Conservation (phyloP, 2,888 invertebrate genomes). For the Buathra laborator region DNA sequence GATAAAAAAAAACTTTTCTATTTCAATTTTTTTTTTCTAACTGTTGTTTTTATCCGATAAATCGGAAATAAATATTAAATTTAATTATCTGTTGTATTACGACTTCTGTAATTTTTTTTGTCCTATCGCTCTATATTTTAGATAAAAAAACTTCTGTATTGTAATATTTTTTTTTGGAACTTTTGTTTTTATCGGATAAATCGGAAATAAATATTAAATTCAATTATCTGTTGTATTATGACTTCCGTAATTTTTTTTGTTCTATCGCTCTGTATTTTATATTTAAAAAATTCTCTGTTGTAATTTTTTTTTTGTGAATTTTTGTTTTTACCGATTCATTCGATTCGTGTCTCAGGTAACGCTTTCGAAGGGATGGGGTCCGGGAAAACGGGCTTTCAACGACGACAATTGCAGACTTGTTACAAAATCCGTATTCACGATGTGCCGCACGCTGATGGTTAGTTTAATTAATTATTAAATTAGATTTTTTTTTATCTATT, state of each 20-base stretch:
- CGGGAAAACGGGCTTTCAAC: conserved; percentile 58
- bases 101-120: neutral
- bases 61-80: neutral
- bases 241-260: too few relatives aligned
- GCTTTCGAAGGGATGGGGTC: conserved; percentile 68
- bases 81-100: neutral
- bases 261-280: too few relatives aligned
- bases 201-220: too few relatives aligned
- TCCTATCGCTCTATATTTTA: too few relatives aligned
- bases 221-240: too few relatives aligned
- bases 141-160: too few relatives aligned
- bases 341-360: conserved; percentile 48
- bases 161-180: too few relatives aligned
- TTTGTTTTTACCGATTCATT: neutral
- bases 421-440: conserved; percentile 29
- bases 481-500: neutral
- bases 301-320: neutral
- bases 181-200: too few relatives aligned
- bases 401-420: conserved; percentile 47
- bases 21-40: too few relatives aligned
- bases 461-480: neutral
- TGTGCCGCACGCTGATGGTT: conserved; percentile 49
- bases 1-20: too few relatives aligned
- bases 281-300: neutral
- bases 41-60: neutral